Evolutionary conservation across 2,888 invertebrate species (phyloP), one percentile per base, ranked within the genome.

Genomic region (Eupsilia transversa): DNA sequence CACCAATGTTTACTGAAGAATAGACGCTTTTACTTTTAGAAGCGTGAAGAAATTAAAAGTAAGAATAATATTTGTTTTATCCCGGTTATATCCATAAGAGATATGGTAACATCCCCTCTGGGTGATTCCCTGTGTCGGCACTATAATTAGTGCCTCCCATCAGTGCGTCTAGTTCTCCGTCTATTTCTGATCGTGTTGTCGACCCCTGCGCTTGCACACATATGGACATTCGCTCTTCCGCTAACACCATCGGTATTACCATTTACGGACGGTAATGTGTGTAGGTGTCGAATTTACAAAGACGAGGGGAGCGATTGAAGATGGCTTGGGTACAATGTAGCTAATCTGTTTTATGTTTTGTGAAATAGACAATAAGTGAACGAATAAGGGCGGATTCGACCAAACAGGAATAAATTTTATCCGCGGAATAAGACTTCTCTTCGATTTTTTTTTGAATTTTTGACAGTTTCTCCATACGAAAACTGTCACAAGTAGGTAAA

Each of bases 171-270:
- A 93, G 89, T 89, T 87, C 83, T 85, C 85, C 82, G 86, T 93
- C 94, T 95, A 94, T 95, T 94, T 93, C 87, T 86, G 91, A 89
- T 86, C 86, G 92, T 92, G 94, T 91, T 94, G 94, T 89, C 93
- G 94, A 94, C 93, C 94, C 90, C 92, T 87, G 88, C 87, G 83
- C 88, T 72, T 78, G 87, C 89, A 82, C 81, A 80, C 86, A 89
- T 82, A 88, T 88, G 88, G 87, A 87, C 82, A 84, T 86, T 86
- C 81, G 81, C 88, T 89, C 91, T 92, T 92, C 91, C 92, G 90
- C 88, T 87, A 85, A 82, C 86, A 84, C 86, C 81, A 73, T 74
- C 63, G 56, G 59, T 85, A 89, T 88, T 86, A 88, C 88, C 87
- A 86, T 89, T 88, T 89, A 89, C 84, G 83, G 82, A 2, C 70